Conservation (phyloP, 2,113 vertebrate species). For the Corythoichthys haematopterus region DNA sequence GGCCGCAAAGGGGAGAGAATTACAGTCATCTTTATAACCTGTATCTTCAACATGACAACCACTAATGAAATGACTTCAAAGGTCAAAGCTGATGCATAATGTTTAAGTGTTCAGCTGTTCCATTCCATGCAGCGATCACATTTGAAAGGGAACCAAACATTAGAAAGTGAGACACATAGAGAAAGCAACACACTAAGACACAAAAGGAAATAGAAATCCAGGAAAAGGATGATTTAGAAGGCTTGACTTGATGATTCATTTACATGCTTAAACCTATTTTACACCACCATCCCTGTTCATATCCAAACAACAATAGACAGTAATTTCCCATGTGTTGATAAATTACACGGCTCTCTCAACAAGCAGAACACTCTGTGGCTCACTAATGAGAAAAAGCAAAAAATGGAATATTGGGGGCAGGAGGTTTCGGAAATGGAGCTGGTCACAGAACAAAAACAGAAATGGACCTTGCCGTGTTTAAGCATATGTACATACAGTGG, state of each 20-base stretch:
- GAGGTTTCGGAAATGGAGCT: constrained; percentile 4
- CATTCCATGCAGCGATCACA: constrained; percentile 9
- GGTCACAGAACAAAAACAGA: background rate
- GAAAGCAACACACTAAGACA: background rate
- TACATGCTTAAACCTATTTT: constrained; percentile 56
- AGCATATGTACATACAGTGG: background rate
- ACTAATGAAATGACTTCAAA: constrained; percentile 14
- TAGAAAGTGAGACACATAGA: background rate
- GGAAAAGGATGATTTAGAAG: constrained; percentile 25
- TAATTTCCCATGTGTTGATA: constrained; percentile 59
- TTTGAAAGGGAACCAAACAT: constrained; percentile 4
- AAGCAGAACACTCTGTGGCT: constrained; percentile 17
- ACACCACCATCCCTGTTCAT: constrained; percentile 41
- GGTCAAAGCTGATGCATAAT: constrained; percentile 21
- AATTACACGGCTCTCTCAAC: constrained; percentile 48
- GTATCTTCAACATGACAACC: background rate
- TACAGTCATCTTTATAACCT: constrained; percentile 7
- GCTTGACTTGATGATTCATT: constrained; percentile 57
- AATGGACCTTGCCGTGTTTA: background rate
- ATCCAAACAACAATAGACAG: constrained; percentile 48
- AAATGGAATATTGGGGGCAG: constrained; percentile 1
- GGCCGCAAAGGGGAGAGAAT: background rate
- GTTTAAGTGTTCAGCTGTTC: background rate
- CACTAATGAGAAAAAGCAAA: constrained; percentile 31
- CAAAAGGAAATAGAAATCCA: constrained; percentile 26